Evolutionary conservation across 2,888 invertebrate genomes (phyloP).

Genomic region (Dromius quadrimaculatus): DNA sequence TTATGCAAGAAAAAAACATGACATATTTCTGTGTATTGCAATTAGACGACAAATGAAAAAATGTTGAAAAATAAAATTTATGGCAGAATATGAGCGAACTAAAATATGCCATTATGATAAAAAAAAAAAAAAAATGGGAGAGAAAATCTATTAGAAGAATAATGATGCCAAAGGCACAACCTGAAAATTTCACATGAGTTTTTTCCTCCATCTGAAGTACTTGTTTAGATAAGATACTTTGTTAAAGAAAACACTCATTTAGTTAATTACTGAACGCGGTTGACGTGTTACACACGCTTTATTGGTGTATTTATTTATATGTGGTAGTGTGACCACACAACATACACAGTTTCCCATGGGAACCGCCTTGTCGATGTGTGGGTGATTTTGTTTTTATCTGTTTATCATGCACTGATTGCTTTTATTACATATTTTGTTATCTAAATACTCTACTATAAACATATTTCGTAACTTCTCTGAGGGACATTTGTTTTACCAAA

Average conservation of each 20-base stretch:
- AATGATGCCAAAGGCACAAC: too few relatives aligned
- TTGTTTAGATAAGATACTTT: slow-evolving; percentile 46
- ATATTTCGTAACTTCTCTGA: background rate
- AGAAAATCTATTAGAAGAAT: too few relatives aligned
- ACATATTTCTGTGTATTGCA: too few relatives aligned
- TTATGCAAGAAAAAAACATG: too few relatives aligned
- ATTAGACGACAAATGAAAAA: too few relatives aligned
- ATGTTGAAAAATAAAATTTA: too few relatives aligned
- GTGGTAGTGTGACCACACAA: slow-evolving; percentile 31
- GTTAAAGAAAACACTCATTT: slow-evolving; percentile 45
- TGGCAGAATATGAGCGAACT: too few relatives aligned
- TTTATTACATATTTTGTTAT: slow-evolving; percentile 6
- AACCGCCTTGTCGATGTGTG: slow-evolving; percentile 14
- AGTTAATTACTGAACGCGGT: slow-evolving; percentile 36
- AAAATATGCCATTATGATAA: too few relatives aligned
- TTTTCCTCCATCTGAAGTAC: too few relatives aligned
- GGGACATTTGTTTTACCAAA: too few relatives aligned
- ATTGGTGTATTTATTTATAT: background rate
- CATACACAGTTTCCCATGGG: slow-evolving; percentile 39
- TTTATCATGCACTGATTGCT: background rate
- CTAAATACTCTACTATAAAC: background rate
- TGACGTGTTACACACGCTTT: slow-evolving; percentile 42
- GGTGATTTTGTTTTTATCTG: slow-evolving; percentile 6
- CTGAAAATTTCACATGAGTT: too few relatives aligned
- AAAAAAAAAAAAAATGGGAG: too few relatives aligned